phyloP scores from a whole-genome alignment of 2,113 vertebrate genomes.

The Stercorarius parasiticus region DNA sequence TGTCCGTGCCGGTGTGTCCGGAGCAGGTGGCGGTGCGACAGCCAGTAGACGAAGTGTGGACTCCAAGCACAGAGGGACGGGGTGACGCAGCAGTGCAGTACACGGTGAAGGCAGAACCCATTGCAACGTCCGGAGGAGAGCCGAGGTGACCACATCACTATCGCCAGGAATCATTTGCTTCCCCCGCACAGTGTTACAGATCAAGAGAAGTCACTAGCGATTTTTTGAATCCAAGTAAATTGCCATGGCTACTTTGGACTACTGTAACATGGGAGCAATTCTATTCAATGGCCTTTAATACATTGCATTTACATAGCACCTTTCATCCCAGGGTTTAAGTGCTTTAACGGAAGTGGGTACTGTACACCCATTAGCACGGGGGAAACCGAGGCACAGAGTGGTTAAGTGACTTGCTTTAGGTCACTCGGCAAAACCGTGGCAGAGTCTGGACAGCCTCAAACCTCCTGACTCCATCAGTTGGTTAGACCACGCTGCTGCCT shows the following conservation, averaged over 20 bases:
- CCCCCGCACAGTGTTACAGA: neutral
- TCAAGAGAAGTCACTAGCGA: neutral
- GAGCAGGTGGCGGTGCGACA: rapidly evolving
- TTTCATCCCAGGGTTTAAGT: conserved; percentile 49
- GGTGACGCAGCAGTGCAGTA: neutral
- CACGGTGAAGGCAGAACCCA: neutral
- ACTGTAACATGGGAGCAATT: neutral
- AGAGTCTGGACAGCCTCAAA: conserved; percentile 7
- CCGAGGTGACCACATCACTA: neutral
- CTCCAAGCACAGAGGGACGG: neutral
- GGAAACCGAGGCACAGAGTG: conserved; percentile 50
- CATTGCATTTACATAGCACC: conserved; percentile 56
- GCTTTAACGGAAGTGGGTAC: neutral
- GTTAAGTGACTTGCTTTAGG: conserved; percentile 13
- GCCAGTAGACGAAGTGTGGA: neutral
- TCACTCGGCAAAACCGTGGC: neutral
- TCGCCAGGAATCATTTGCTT: neutral
- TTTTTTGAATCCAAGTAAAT: neutral
- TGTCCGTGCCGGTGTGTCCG: rapidly evolving
- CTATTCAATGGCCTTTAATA: conserved; percentile 27
- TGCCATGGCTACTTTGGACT: neutral
- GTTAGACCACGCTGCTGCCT: neutral
- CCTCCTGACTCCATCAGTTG: neutral
- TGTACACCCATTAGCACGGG: neutral
- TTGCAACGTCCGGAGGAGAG: neutral